phyloP scores from a whole-genome alignment of 2,888 invertebrate species.

The Drosophila formosana region DNA sequence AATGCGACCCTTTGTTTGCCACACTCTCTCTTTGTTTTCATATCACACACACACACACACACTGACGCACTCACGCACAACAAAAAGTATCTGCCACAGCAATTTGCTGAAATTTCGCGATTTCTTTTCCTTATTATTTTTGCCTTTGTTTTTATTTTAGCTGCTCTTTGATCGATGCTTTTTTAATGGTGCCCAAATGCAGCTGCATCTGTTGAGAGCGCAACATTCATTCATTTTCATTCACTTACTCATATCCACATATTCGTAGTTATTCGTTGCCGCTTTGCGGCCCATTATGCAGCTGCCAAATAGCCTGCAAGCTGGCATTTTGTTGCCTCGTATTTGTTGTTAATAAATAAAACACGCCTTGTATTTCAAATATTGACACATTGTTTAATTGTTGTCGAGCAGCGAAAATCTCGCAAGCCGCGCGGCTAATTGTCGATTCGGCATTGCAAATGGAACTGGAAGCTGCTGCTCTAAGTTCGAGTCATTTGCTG shows the following conservation, averaged over 20 bases:
- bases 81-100: constrained; percentile 16
- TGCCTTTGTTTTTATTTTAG: constrained; percentile 8
- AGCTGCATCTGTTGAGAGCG: constrained; percentile 53
- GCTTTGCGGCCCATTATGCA: constrained; percentile 44
- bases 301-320: constrained; percentile 61
- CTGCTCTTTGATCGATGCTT: constrained; percentile 68
- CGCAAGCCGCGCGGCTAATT: constrained; percentile 65
- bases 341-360: constrained; percentile 7
- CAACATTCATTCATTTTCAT: not conserved
- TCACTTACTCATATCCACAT: constrained; percentile 76
- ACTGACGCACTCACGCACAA: not conserved
- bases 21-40: constrained; percentile 31
- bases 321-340: constrained; percentile 46
- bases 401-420: constrained; percentile 24
- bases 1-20: constrained; percentile 74
- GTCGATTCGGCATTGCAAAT: constrained; percentile 75
- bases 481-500: constrained; percentile 7
- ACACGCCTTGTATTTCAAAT: constrained; percentile 10
- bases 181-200: constrained; percentile 65
- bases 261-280: constrained; percentile 47
- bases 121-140: constrained; percentile 8
- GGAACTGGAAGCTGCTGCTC: constrained; percentile 58
- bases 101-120: constrained; percentile 60
- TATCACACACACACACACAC: constrained; percentile 9
- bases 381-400: constrained; percentile 35